Evolutionary conservation across 2,888 invertebrate genomes (phyloP).

Genomic region (Tetheella fluctuosa): DNA sequence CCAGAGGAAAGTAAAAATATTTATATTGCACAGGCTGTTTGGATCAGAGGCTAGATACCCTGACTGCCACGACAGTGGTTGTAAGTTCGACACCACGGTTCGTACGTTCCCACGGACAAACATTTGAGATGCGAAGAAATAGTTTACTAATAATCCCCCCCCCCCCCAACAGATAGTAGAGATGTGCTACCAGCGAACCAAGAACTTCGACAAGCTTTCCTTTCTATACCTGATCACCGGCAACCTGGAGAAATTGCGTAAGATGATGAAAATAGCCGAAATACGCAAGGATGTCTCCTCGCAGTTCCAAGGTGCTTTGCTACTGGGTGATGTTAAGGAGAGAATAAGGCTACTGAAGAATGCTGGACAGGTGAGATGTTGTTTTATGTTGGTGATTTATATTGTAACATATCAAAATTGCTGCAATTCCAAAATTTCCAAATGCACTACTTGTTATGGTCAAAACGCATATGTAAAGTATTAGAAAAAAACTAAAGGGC

Average conservation of each 20-base stretch:
- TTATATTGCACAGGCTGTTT: too few relatives aligned
- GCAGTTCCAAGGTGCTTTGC: constrained; percentile 97
- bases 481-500: too few relatives aligned
- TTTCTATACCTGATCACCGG: constrained; percentile 99
- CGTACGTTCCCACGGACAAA: too few relatives aligned
- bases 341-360: constrained; percentile 92
- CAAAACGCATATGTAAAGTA: too few relatives aligned
- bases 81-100: too few relatives aligned
- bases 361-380: constrained; percentile 80
- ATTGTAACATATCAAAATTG: too few relatives aligned
- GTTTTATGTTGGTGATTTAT: background rate
- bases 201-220: constrained; percentile 99
- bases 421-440: too few relatives aligned
- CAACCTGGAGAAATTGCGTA: constrained; percentile 97
- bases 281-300: constrained; percentile 98
- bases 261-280: constrained; percentile 99
- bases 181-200: constrained; percentile 99
- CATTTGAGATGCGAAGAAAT: background rate
- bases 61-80: too few relatives aligned
- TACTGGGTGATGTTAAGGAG: constrained; percentile 96
- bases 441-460: too few relatives aligned
- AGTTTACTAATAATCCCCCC: background rate
- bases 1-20: too few relatives aligned
- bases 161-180: constrained; percentile 89
- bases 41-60: too few relatives aligned